These are phyloP conservation scores for Rotaria macrura DNA, from an alignment of 2,888 invertebrate genomes.

Conservation along the genomic window DNA sequence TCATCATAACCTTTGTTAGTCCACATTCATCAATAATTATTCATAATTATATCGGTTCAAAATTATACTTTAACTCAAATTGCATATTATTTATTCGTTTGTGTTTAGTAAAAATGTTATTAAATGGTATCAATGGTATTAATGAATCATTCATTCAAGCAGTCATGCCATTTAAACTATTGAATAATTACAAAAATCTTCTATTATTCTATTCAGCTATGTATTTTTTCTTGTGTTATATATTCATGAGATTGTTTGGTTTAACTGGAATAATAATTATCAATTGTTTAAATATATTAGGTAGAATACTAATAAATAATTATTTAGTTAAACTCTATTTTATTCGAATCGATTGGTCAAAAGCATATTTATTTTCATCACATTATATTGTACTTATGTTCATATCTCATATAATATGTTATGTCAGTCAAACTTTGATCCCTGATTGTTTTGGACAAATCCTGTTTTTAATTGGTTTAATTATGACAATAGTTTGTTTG, in stretches of 20 bases:
- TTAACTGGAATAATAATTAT: not conserved
- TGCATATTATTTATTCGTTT: conserved; percentile 65
- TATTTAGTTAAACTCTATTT: not conserved
- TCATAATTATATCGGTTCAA: conserved; percentile 73
- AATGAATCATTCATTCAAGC: conserved; percentile 93
- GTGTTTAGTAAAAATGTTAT: conserved; percentile 77
- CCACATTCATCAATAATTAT: conserved; percentile 76
- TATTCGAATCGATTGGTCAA: not conserved
- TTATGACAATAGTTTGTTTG: not conserved
- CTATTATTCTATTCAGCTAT: conserved; percentile 14
- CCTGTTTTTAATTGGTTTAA: not conserved
- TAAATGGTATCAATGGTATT: conserved; percentile 86
- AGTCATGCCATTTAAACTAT: conserved; percentile 75
- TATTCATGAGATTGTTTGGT: not conserved
- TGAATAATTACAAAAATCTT: conserved; percentile 58
- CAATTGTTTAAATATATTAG: not conserved
- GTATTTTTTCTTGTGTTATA: conserved; percentile 14
- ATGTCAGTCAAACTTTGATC: not conserved
- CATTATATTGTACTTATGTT: not conserved
- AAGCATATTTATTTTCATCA: not conserved
- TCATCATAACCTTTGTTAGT: conserved; percentile 79
- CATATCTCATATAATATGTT: not conserved
- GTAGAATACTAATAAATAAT: not conserved
- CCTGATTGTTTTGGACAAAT: not conserved
- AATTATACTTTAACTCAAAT: conserved; percentile 65